These are phyloP conservation scores for Mya arenaria DNA, from an alignment of 1,140 invertebrate genomes.

Conservation along the genomic window DNA sequence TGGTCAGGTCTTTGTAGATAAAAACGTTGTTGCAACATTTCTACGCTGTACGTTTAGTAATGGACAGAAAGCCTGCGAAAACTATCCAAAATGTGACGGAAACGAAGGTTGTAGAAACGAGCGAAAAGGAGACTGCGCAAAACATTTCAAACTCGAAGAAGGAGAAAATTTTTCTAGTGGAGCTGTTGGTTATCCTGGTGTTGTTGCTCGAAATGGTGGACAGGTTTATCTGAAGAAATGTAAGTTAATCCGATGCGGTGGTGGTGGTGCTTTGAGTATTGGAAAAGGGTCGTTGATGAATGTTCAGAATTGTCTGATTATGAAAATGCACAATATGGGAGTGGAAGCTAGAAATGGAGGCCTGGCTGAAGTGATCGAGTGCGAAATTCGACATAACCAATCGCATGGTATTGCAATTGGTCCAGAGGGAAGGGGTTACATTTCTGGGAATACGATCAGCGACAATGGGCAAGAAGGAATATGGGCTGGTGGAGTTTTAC, in stretches of 20 bases:
- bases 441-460: neutral
- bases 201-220: neutral
- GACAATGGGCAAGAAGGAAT: slow-evolving; percentile 6
- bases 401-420: slow-evolving; percentile 15
- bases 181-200: neutral
- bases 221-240: neutral
- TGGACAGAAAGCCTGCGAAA: slow-evolving; percentile 4
- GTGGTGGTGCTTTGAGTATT: slow-evolving; percentile 1
- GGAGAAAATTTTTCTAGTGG: neutral
- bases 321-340: neutral
- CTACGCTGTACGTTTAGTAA: slow-evolving; percentile 9
- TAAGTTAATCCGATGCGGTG: slow-evolving; percentile 6
- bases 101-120: neutral
- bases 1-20: too few relatives aligned
- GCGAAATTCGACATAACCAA: slow-evolving; percentile 9
- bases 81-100: slow-evolving; percentile 12
- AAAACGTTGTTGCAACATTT: neutral
- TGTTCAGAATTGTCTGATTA: neutral
- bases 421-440: neutral
- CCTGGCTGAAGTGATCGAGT: neutral
- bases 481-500: slow-evolving; percentile 12
- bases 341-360: slow-evolving; percentile 7
- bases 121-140: neutral
- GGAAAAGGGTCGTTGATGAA: neutral
- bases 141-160: neutral